Conservation (phyloP, 2,113 vertebrate species). For the Haplochromis vanheusdeni region DNA sequence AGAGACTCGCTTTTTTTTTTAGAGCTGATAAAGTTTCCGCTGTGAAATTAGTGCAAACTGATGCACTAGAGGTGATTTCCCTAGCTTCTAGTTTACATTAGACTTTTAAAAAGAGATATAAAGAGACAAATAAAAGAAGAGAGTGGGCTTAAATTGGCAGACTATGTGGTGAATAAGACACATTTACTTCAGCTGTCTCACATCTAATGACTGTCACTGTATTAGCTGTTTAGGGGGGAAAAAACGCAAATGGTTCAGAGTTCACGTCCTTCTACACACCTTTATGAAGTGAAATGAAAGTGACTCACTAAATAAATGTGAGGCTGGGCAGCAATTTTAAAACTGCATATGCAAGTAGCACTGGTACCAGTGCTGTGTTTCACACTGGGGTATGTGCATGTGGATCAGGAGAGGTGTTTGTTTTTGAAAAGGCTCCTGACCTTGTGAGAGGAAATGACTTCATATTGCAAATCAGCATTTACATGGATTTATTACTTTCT, state of each 20-base stretch:
- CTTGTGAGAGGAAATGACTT: neutral
- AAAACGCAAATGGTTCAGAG: neutral
- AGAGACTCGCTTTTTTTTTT: neutral
- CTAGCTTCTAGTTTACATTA: neutral
- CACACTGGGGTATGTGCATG: neutral
- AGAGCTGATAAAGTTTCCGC: neutral
- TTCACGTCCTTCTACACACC: neutral
- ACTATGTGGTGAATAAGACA: neutral
- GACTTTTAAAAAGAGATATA: neutral
- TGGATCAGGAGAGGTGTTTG: neutral
- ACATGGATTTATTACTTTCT: neutral
- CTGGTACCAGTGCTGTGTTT: neutral
- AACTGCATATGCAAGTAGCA: neutral
- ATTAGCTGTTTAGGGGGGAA: neutral
- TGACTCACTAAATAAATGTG: neutral
- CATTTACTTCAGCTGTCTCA: neutral
- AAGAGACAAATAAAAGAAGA: neutral
- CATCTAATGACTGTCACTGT: rapidly evolving
- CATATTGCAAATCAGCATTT: neutral
- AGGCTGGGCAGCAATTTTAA: neutral
- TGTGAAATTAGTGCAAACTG: neutral
- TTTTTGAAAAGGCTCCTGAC: neutral
- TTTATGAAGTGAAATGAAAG: neutral
- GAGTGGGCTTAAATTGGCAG: neutral
- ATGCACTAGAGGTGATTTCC: neutral